Percentiles rank a stretch among this genome's conserved stretches.
Evolutionary conservation across 2,888 invertebrate genomes (phyloP).

Genomic region (Plemyria rubiginata): DNA sequence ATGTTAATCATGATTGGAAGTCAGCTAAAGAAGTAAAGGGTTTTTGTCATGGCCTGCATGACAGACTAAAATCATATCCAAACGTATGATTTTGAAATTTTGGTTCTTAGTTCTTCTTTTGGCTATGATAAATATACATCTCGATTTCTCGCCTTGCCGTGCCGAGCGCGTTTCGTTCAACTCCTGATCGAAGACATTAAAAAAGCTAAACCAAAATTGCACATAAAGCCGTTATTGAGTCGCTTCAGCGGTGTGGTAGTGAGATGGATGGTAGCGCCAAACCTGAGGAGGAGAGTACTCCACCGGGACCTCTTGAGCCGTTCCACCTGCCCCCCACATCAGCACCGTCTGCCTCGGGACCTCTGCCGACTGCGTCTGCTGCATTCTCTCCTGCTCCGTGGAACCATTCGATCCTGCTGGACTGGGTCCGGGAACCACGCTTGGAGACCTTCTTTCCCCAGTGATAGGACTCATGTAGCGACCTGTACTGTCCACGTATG

Average conservation of each 20-base stretch:
- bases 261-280: slow-evolving; percentile 81
- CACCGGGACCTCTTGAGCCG: slow-evolving; percentile 75
- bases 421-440: slow-evolving; percentile 81
- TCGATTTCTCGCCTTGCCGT: slow-evolving; percentile 2
- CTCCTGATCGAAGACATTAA: slow-evolving; percentile 7
- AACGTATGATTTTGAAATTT: too few species aligned
- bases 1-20: too few species aligned
- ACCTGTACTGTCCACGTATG: slow-evolving; percentile 84
- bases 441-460: slow-evolving; percentile 87
- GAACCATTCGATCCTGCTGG: slow-evolving; percentile 78
- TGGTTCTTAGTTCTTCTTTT: too few species aligned
- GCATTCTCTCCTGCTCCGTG: slow-evolving; percentile 72
- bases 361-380: slow-evolving; percentile 77
- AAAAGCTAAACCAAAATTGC: slow-evolving; percentile 52
- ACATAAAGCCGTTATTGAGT: slow-evolving; percentile 70
- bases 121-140: too few species aligned
- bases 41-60: too few species aligned
- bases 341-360: slow-evolving; percentile 94
- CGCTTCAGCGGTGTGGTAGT: slow-evolving; percentile 82
- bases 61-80: too few species aligned
- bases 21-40: too few species aligned
- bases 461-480: slow-evolving; percentile 86
- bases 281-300: slow-evolving; percentile 82
- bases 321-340: slow-evolving; percentile 92
- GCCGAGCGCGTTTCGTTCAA: not conserved